These are phyloP conservation scores for Sicus ferrugineus DNA, from an alignment of 2,888 invertebrate genomes.

Conservation along the genomic window DNA sequence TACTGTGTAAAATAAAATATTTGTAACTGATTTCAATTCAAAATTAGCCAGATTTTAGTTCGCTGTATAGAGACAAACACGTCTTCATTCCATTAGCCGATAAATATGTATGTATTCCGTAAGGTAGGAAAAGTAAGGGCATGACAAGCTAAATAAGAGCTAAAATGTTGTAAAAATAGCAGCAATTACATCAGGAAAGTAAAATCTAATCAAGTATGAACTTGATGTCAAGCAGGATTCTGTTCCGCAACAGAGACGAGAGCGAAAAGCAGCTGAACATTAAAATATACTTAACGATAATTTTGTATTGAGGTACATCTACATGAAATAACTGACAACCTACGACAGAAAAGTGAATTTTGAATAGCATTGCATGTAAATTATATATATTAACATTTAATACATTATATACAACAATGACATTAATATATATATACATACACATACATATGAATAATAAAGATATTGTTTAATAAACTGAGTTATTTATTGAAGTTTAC, in stretches of 20 bases:
- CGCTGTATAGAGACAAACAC: no score
- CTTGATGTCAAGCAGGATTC: no score
- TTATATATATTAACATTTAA: conserved; percentile 41
- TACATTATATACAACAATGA: conserved; percentile 42
- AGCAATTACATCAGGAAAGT: no score
- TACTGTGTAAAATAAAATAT: not conserved
- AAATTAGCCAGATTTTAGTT: no score
- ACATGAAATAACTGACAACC: not conserved
- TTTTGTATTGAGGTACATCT: conserved; percentile 30
- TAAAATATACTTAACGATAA: conserved; percentile 21
- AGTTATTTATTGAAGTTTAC: not conserved
- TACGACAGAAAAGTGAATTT: conserved; percentile 19
- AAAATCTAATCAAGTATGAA: no score
- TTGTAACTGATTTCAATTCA: not conserved
- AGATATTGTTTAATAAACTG: conserved; percentile 31
- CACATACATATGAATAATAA: conserved; percentile 40
- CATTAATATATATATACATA: conserved; percentile 40
- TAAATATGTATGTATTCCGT: not conserved
- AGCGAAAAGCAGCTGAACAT: no score
- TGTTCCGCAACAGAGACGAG: no score
- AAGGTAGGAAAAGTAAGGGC: not conserved
- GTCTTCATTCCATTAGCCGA: no score
- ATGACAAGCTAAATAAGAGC: no score
- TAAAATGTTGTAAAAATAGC: no score
- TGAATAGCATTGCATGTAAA: conserved; percentile 28